Conservation (phyloP, 2,797 vertebrate species). For the Merluccius polli region DNA sequence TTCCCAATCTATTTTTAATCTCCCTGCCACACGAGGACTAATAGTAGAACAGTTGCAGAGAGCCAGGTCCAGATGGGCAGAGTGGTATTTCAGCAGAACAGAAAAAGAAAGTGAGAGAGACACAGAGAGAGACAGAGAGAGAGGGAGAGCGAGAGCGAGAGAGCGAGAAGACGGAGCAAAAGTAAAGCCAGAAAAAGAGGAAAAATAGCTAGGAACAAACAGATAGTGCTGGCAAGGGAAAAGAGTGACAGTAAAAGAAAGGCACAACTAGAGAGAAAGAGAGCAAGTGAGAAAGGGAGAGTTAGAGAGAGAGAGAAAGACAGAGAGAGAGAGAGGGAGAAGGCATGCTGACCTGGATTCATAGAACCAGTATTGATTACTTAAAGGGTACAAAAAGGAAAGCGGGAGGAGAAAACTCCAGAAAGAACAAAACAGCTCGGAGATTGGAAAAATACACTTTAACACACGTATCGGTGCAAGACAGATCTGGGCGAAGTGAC, state of each 20-base stretch:
- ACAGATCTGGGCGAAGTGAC: conserved; percentile 34
- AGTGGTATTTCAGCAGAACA: conserved; percentile 56
- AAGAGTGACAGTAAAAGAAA: conserved; percentile 28
- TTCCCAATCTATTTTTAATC: conserved; percentile 70
- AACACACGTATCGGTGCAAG: not conserved
- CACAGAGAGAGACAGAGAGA: conserved; percentile 44
- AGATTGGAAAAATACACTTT: conserved; percentile 49
- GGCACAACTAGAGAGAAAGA: conserved; percentile 27
- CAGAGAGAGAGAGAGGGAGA: conserved; percentile 45
- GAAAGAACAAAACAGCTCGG: conserved; percentile 20
- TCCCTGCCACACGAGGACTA: conserved; percentile 51
- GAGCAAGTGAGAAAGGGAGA: conserved; percentile 35
- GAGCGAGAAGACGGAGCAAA: conserved; percentile 2
- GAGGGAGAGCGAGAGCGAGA: conserved; percentile 11
- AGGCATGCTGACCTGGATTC: conserved; percentile 66
- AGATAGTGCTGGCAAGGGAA: conserved; percentile 7
- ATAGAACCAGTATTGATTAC: conserved; percentile 67
- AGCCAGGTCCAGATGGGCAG: conserved; percentile 61
- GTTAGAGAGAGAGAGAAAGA: conserved; percentile 31
- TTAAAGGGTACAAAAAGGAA: conserved; percentile 49
- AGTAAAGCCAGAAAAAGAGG: not conserved
- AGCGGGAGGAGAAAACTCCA: conserved; percentile 34
- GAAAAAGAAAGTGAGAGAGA: conserved; percentile 16
- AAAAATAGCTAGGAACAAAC: not conserved
- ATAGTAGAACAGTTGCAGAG: conserved; percentile 47